Evolutionary conservation across 2,113 vertebrate species (phyloP).

Genomic region (Zosterops pallidus): DNA sequence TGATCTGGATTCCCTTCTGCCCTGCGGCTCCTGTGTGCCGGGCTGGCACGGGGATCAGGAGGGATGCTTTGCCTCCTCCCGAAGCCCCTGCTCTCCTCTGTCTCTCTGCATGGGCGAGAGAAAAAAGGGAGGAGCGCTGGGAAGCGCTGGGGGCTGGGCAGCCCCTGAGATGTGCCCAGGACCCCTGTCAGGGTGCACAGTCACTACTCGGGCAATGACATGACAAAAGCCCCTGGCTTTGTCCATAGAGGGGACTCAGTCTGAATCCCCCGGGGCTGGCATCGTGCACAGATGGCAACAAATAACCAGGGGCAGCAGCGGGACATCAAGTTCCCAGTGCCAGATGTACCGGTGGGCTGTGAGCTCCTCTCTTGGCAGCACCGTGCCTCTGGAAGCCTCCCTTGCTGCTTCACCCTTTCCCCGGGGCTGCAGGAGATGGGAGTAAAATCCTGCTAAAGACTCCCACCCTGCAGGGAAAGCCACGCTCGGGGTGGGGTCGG

Average conservation of each 20-base stretch:
- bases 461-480: not conserved
- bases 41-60: not conserved
- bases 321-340: not conserved
- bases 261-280: not conserved
- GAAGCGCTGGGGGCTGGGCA: not conserved
- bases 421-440: not conserved
- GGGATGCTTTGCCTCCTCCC: not conserved
- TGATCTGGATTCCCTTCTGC: conserved; percentile 1
- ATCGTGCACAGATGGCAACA: not conserved
- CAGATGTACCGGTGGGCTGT: not conserved
- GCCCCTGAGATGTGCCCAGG: not conserved
- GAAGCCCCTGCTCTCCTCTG: not conserved
- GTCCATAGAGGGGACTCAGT: not conserved
- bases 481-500: fast-evolving
- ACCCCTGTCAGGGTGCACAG: not conserved
- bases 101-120: not conserved
- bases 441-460: not conserved
- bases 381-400: not conserved
- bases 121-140: not conserved
- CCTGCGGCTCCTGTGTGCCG: not conserved
- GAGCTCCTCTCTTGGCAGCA: not conserved
- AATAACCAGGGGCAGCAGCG: not conserved
- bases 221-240: not conserved
- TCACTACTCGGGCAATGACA: not conserved
- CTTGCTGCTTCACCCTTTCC: not conserved